Base-by-base conservation (phyloP, 2,113 vertebrate genomes). In the Nasalis larvatus region DNA sequence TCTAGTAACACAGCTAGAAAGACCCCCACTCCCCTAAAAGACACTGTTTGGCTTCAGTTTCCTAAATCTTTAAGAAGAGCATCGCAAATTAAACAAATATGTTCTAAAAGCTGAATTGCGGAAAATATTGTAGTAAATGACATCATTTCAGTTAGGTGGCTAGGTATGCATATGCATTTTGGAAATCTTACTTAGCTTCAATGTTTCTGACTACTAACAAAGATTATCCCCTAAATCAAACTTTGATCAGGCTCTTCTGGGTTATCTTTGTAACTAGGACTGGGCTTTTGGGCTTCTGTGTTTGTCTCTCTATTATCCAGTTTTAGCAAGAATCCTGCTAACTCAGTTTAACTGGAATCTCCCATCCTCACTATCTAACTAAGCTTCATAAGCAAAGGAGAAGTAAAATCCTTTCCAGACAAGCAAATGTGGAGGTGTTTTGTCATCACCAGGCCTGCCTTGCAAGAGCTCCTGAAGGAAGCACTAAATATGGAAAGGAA, bases 1-100 rank as follows among this genome's bases (percentile, higher is more conserved):
- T 78, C 37, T 63, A 14, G 12, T 78, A 32, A 86, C 11, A 71
- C 23, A 82, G 66, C 63, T 80, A 56, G 25, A 86, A 68, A 91
- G 12, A 63, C 7, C 5, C 27, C 0, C 8, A 5, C 23, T 6
- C 8, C 8, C 2, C 13, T 0, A 1, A 3, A 63, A 54, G n/a
- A 27, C 18, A 60, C 52, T 58, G 18, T 73, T 49, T 58, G 25
- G 13, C 14, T 47, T 85, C n/a, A 86, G 18, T 76, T 90, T 86
- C 45, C 32, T 83, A 42, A 83, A 78, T 68, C 25, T 66, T 37
- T 89, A 71, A 68, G n/a, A 47, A 54, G 23, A 47, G 21, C 21
- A 91, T 40, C 63, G 85, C 18, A 76, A 68, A 60, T 95, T 78
- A 80, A 93, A 81, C 25, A 81, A 77, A 89, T 58, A 56, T 2